Evolutionary conservation across 1,140 invertebrate genomes (phyloP).

Genomic region (Drosophila pectinifera): DNA sequence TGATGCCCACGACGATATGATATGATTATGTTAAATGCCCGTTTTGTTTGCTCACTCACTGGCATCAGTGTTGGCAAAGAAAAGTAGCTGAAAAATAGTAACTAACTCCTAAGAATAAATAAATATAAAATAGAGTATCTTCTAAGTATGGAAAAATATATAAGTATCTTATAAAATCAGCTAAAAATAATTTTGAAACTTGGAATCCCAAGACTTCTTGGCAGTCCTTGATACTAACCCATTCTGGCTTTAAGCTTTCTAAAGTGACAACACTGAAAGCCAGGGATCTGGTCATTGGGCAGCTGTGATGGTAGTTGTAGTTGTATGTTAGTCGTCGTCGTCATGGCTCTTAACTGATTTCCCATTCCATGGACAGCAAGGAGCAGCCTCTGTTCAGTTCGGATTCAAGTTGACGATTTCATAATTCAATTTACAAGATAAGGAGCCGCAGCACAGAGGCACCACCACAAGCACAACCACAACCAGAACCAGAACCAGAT

Average conservation of each 20-base stretch:
- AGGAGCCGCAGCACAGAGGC: slow-evolving; percentile 50
- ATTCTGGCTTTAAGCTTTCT: not conserved
- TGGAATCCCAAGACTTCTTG: not conserved
- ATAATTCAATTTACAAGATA: slow-evolving; percentile 84
- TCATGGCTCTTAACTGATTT: slow-evolving; percentile 82
- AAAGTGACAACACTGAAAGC: not conserved
- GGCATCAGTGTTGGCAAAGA: slow-evolving; percentile 23
- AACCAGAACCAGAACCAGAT: slow-evolving; percentile 37
- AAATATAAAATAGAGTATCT: too few species aligned
- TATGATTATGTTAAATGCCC: slow-evolving; percentile 83
- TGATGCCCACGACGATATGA: slow-evolving; percentile 79
- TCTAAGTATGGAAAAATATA: not conserved
- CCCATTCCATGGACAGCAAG: slow-evolving; percentile 71
- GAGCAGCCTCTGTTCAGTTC: slow-evolving; percentile 72
- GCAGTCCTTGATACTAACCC: too few species aligned
- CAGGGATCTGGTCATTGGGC: slow-evolving; percentile 73
- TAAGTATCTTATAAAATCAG: not conserved
- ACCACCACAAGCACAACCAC: slow-evolving; percentile 17
- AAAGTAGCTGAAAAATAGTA: not conserved
- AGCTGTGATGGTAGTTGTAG: slow-evolving; percentile 48
- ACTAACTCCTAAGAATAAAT: not conserved
- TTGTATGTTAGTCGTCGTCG: slow-evolving; percentile 49
- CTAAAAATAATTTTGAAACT: not conserved
- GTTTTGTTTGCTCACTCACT: slow-evolving; percentile 74
- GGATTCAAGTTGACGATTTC: slow-evolving; percentile 83